Evolutionary conservation across 2,888 invertebrate species (phyloP), one percentile per base, ranked within the genome.

Genomic region (Philhelius pedissequus): DNA sequence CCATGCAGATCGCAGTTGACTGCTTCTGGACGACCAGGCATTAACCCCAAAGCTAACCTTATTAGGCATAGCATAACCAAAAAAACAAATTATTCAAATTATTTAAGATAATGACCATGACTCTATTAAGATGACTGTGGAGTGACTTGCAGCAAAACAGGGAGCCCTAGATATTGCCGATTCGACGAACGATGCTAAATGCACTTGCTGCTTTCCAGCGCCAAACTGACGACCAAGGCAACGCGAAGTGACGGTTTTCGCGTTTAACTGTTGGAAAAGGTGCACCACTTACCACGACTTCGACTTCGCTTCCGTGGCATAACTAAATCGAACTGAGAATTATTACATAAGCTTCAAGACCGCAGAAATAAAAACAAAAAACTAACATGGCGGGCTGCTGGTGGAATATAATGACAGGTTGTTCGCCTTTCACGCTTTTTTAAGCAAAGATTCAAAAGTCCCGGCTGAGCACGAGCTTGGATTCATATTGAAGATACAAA

Each of bases 91-190:
- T 70, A 79, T 83, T 83, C 64, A 79, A 83, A 79, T 83, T 75
- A 83, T 83, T 75, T 75, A 56, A 84, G 80, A 84, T 84, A 84
- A 80, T 76, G 71, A 84, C 84, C 84, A 84, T 84, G 80, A 84
- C 79, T 83, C 83, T 58, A 83, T 83, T 83, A 83, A 73, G 64
- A 60, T 64, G 74, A 83, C 74, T 64, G 45, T 30, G 32, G 54
- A 83, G 69, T 78, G 83, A 64, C 70, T 79, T 71, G 66, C 69
- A 71, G 38, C 43, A 40, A 45, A 38, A 52, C 18, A 64, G n/a
- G 25, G 43, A 45, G 38, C 52, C 40, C 40, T 54, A 18, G 32
- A 40, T 45, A 48, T 25, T 25, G 7, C 6, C 22, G n/a, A n/a
- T n/a, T n/a, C n/a, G n/a, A n/a, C n/a, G n/a, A 13, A n/a, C 20